Evolutionary conservation across 2,797 vertebrate genomes (phyloP), one percentile per base, ranked within the genome.

Genomic region (Falco naumanni): DNA sequence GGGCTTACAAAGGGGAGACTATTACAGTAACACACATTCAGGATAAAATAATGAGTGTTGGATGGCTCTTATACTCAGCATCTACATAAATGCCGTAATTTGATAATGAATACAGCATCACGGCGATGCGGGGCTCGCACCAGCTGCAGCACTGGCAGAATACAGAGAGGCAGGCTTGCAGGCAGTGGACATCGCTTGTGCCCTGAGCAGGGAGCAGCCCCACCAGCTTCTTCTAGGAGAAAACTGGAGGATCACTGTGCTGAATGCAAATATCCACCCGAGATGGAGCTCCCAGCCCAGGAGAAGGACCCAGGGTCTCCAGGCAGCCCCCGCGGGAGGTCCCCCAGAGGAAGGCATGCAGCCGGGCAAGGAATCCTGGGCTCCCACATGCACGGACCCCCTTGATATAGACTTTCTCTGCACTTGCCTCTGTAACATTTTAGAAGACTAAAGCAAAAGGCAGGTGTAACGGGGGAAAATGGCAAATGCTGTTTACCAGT

Each of bases 231-330:
- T 0, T 9, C 21, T 10, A 7, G 21, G 14, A 54, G 34, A 34
- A 50, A 29, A 34, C 17, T 5, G 10, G 37, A 18, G 60, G 17
- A 33, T 19, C 8, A 0, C 45, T 37, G 7, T 26, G 26, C 33
- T 1, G 0, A 74, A 37, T 0, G 13, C 26, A 34, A 51, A 20
- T 7, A 33, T 4, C 33, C 3, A 2, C 53, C 26, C 0, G 3
- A 18, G 10, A 21, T 4, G 18, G 37, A 45, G 59, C 31, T 66
- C 37, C 61, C 45, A 37, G 45, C 15, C 22, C 16, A 10, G 77
- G 45, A 25, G 37, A 53, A 29, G 53, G 37, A 51, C 2, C 10
- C 1, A 3, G 15, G 45, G 33, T 18, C 5, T 11, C 12, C 39
- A 10, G 28, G 28, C 16, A n/a, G 6, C 24, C 41, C 56, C 1